Conservation (phyloP, 1,140 invertebrate species). For the Babylonia areolata region DNA sequence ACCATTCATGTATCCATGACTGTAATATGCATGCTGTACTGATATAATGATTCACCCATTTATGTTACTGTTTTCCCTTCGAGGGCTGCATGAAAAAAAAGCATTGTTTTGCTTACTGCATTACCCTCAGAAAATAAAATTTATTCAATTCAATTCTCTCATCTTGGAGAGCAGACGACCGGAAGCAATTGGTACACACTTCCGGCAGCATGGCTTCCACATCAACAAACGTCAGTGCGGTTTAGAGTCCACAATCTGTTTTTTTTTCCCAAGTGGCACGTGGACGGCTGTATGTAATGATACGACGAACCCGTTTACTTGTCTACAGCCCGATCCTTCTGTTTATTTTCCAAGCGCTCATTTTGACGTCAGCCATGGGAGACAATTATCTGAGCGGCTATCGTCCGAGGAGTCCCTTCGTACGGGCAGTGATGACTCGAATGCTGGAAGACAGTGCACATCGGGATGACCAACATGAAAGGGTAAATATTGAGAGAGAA, state of each 20-base stretch:
- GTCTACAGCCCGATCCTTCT: background rate
- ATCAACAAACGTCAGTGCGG: background rate
- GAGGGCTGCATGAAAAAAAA: no score
- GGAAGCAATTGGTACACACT: background rate
- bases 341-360: background rate
- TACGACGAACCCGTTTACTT: background rate
- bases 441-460: constrained; percentile 42
- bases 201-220: constrained; percentile 26
- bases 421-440: constrained; percentile 40
- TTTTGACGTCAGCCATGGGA: background rate
- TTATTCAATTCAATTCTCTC: no score
- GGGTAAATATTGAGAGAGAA: constrained; percentile 29
- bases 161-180: no score
- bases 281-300: background rate
- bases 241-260: no score
- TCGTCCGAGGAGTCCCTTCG: constrained; percentile 25
- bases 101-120: no score
- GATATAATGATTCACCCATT: no score
- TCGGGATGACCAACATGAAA: constrained; percentile 41
- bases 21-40: no score
- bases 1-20: no score
- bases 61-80: no score
- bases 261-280: background rate
- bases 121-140: no score
- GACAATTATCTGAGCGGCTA: constrained; percentile 14